These are phyloP conservation scores for Cephalopholis sonnerati DNA, from an alignment of 2,113 vertebrate genomes.

Conservation along the genomic window DNA sequence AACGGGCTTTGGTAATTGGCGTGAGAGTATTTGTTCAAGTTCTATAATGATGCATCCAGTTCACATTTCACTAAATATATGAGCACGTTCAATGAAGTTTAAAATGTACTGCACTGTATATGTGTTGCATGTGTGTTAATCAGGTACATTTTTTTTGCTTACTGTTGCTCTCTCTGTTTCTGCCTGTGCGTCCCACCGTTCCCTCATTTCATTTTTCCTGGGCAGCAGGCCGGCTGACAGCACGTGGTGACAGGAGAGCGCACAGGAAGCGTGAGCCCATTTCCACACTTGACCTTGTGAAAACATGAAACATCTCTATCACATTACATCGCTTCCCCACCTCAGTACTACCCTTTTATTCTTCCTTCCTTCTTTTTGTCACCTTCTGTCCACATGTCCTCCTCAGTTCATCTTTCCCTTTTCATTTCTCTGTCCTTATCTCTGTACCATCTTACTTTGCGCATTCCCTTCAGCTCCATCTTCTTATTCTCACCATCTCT, in stretches of 20 bases:
- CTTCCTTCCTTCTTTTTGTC: background rate
- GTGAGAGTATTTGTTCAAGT: too few species aligned
- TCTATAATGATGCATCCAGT: too few species aligned
- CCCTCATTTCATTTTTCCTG: slow-evolving; percentile 9
- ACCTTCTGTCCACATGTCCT: background rate
- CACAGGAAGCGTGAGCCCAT: slow-evolving; percentile 8
- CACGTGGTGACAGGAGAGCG: background rate
- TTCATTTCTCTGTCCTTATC: background rate
- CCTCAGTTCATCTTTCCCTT: background rate
- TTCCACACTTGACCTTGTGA: slow-evolving; percentile 58
- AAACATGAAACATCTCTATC: slow-evolving; percentile 30
- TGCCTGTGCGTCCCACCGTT: background rate
- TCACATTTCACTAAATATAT: too few species aligned
- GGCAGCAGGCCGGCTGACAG: slow-evolving; percentile 32
- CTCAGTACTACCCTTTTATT: background rate
- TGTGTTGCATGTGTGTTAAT: too few species aligned
- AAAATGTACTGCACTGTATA: too few species aligned
- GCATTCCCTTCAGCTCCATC: background rate
- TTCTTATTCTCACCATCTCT: slow-evolving; percentile 4
- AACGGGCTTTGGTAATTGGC: too few species aligned
- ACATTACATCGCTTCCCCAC: background rate
- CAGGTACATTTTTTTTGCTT: background rate
- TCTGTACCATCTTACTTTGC: background rate
- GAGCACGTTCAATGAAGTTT: too few species aligned
- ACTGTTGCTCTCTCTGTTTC: background rate